These are phyloP conservation scores for Semicossyphus pulcher DNA, from an alignment of 2,113 vertebrate genomes.

Conservation along the genomic window DNA sequence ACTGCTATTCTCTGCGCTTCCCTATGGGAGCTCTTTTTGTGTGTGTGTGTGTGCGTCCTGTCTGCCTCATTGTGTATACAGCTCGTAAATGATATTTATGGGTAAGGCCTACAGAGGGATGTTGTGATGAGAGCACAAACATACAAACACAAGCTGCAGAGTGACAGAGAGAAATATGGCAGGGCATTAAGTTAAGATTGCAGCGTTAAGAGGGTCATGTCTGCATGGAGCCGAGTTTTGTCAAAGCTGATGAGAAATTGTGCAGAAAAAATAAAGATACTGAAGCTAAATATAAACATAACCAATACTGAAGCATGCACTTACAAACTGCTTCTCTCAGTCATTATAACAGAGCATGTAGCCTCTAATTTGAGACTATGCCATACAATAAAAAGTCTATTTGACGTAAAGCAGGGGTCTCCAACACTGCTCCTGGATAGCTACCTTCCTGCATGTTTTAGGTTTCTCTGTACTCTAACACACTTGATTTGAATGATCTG, in stretches of 20 bases:
- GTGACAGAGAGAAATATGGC: slow-evolving; percentile 60
- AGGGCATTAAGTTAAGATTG: slow-evolving; percentile 53
- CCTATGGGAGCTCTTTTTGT: slow-evolving; percentile 40
- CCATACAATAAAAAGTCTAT: too few relatives aligned
- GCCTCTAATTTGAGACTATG: too few relatives aligned
- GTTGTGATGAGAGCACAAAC: slow-evolving; percentile 53
- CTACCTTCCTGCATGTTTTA: too few relatives aligned
- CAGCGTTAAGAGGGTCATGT: slow-evolving; percentile 45
- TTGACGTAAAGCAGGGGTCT: too few relatives aligned
- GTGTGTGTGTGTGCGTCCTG: slow-evolving; percentile 23
- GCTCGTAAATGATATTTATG: slow-evolving; percentile 69
- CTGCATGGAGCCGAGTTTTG: neutral
- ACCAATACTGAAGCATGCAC: too few relatives aligned
- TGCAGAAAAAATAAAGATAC: neutral
- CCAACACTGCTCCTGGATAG: too few relatives aligned
- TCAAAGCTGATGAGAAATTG: slow-evolving; percentile 18
- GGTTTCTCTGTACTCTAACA: too few relatives aligned
- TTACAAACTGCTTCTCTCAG: too few relatives aligned
- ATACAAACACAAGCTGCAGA: slow-evolving; percentile 38
- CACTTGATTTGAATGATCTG: too few relatives aligned
- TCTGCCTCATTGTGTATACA: slow-evolving; percentile 45
- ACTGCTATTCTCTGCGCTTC: slow-evolving; percentile 60
- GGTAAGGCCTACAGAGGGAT: slow-evolving; percentile 41
- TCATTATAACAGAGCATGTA: too few relatives aligned
- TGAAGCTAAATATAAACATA: neutral